Conservation (phyloP, 2,797 vertebrate species). For the Macropus fuliginosus region DNA sequence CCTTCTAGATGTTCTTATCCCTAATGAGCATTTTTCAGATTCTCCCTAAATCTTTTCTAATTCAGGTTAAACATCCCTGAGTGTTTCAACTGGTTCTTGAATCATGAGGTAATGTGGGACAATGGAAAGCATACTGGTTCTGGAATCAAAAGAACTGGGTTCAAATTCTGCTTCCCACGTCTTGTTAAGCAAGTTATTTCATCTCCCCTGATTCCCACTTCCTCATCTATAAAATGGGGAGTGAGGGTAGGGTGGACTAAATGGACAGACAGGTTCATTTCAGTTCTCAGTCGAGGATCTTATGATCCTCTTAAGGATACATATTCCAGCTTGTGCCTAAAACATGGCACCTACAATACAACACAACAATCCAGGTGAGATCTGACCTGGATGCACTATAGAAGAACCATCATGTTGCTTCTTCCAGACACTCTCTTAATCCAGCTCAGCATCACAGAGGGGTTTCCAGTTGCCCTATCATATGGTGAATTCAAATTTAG, state of each 20-base stretch:
- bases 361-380: not conserved
- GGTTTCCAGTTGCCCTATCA: not conserved
- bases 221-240: not conserved
- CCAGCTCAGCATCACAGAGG: not conserved
- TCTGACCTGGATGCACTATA: not conserved
- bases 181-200: not conserved
- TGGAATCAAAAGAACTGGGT: not conserved
- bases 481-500: not conserved
- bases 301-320: not conserved
- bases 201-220: not conserved
- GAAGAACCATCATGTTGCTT: not conserved
- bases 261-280: not conserved
- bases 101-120: not conserved
- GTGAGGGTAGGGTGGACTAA: not conserved
- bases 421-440: not conserved
- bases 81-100: not conserved
- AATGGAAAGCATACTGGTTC: not conserved
- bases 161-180: not conserved
- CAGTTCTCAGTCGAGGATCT: not conserved
- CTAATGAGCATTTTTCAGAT: not conserved
- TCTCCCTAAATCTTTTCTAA: not conserved
- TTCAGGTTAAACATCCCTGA: not conserved
- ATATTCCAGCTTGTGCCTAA: not conserved
- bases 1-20: not conserved
- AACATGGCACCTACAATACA: not conserved